These are phyloP conservation scores for Polypterus senegalus DNA, from an alignment of 2,113 vertebrate genomes.

Conservation along the genomic window DNA sequence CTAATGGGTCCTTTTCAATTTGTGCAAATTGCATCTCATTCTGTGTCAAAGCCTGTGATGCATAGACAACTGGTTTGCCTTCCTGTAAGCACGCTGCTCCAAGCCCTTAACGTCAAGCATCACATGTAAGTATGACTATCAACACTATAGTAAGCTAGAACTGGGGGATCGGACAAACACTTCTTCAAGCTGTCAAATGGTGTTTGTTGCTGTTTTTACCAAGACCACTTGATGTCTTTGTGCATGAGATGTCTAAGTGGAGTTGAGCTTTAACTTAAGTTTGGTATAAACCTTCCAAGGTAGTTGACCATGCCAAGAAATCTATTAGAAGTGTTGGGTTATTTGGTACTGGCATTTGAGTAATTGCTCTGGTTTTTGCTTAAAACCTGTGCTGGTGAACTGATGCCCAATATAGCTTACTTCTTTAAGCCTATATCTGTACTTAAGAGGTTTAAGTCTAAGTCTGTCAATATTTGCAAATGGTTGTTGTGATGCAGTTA, in stretches of 20 bases:
- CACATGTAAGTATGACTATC: conserved; percentile 6
- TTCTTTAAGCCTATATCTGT: conserved; percentile 32
- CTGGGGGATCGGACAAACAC: not conserved
- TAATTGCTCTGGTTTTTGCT: conserved; percentile 4
- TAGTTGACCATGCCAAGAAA: conserved; percentile 4
- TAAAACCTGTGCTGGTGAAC: conserved; percentile 34
- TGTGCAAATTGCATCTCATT: conserved; percentile 2
- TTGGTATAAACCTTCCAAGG: conserved; percentile 1
- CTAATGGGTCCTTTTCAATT: not conserved
- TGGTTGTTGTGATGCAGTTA: not conserved
- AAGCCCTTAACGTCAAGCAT: not conserved
- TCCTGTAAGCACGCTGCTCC: conserved; percentile 2
- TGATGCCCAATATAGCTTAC: conserved; percentile 14
- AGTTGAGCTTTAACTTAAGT: not conserved
- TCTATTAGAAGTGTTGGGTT: not conserved
- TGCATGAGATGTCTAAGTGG: not conserved
- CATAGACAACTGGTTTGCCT: conserved; percentile 1
- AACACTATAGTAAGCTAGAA: conserved; percentile 2
- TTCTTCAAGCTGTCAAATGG: not conserved
- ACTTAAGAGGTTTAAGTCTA: conserved; percentile 6
- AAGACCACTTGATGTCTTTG: conserved; percentile 5
- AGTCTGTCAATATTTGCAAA: conserved; percentile 3
- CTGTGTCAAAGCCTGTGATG: conserved; percentile 2
- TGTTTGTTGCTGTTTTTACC: conserved; percentile 1
- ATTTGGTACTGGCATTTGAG: conserved; percentile 4